Base-by-base conservation (phyloP, 1,140 invertebrate genomes). In the Apocrypta bakeri region DNA sequence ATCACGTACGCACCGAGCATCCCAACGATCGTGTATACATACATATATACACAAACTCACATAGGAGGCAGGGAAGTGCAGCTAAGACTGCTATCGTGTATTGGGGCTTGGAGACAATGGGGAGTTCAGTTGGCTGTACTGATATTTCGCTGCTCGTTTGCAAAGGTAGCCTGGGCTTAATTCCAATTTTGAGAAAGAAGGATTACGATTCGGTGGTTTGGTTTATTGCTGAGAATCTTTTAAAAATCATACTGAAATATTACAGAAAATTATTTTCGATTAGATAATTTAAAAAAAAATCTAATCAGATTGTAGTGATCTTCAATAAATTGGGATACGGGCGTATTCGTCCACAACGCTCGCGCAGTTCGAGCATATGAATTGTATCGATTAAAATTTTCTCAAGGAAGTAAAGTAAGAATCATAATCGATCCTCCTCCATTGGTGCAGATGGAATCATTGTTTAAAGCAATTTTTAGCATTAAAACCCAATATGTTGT, bases 1-100 rank as follows among this genome's bases (percentile, higher is more conserved):
- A 25, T 33, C 68, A 37, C 17, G 68, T 69, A 79, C 37, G 27
- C 76, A 79, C 14, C 9, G 37, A 61, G 29, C 74, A 66, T 66
- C 63, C 63, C 27, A 66, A 66, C 63, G 25, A 66, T 14, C 25
- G 63, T 21, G 24, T n/a, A 14, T n/a, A 12, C n/a, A n/a, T n/a
- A n/a, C n/a, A n/a, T n/a, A n/a, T n/a, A n/a, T n/a, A n/a, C n/a
- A n/a, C n/a, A n/a, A n/a, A n/a, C n/a, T n/a, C n/a, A 12, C n/a
- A 8, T 7, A 64, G 61, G 25, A 64, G 21, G 61, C 24, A 11
- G 8, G 27, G 25, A 66, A 27, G 9, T 29, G 25, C 24, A 29
- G 25, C 63, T 66, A 66, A 66, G 63, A 66, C 25, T 27, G n/a
- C 3, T n/a, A 21, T n/a, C 48, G 48, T 6, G 21, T n/a, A 21